These are phyloP conservation scores for Kuschelorhynchus macadamiae DNA, from an alignment of 2,888 invertebrate genomes.

Conservation along the genomic window DNA sequence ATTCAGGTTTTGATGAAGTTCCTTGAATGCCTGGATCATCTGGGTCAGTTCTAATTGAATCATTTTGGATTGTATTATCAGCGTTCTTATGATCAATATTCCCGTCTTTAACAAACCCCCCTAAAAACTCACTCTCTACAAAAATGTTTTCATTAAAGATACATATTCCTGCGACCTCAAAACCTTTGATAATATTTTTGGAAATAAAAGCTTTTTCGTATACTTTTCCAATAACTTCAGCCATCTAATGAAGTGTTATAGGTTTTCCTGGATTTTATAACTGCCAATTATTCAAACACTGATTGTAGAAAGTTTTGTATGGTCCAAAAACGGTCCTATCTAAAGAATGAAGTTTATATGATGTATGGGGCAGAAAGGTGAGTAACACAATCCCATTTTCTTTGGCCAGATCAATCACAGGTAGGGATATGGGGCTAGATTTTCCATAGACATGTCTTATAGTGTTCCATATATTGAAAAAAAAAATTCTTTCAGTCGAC, in stretches of 20 bases:
- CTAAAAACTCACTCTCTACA: no score
- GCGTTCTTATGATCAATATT: no score
- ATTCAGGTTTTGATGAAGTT: no score
- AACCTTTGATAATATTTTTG: slow-evolving; percentile 37
- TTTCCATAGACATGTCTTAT: slow-evolving; percentile 54
- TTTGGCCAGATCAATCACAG: no score
- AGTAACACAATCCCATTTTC: slow-evolving; percentile 7
- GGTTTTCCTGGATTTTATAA: slow-evolving; percentile 40
- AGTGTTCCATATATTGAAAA: slow-evolving; percentile 1
- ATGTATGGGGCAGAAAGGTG: slow-evolving; percentile 51
- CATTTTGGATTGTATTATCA: no score
- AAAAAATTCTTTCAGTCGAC: no score
- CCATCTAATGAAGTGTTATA: slow-evolving; percentile 45
- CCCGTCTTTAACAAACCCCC: background rate
- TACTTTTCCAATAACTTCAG: slow-evolving; percentile 44
- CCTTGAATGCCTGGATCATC: no score
- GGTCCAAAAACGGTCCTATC: slow-evolving; percentile 54
- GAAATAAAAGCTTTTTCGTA: slow-evolving; percentile 44
- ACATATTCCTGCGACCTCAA: slow-evolving; percentile 22
- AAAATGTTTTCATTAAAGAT: slow-evolving; percentile 23
- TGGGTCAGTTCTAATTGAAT: no score
- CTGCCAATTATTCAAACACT: slow-evolving; percentile 41
- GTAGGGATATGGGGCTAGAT: no score
- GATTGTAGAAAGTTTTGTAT: slow-evolving; percentile 50
- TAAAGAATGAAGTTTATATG: slow-evolving; percentile 23